Evolutionary conservation across 2,113 vertebrate genomes (phyloP), one percentile per base, ranked within the genome.

Genomic region (Centropus bengalensis): DNA sequence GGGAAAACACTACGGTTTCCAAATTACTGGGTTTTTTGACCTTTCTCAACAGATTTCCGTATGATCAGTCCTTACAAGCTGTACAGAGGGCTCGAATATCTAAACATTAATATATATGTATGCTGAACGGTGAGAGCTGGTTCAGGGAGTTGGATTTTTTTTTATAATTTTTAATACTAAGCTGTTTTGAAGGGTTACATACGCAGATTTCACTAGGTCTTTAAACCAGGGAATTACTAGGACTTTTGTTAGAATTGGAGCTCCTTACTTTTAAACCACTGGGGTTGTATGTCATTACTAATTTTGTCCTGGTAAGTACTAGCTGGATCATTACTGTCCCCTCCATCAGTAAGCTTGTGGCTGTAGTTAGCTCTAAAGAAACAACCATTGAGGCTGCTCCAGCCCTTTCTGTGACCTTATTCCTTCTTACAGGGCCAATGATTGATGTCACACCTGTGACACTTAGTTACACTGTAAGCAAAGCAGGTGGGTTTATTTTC

Each of bases 221-320:
- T 92, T 93, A 95, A 93, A 86, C 24, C 73, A 64, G 89, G 36
- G 79, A 52, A 91, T 95, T 95, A 95, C 82, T 47, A 68, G 85
- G 80, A 86, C 79, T 94, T 95, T 24, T 82, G 73, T 70, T 84
- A 51, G 82, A 93, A 77, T 73, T 62, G 79, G 85, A 92, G 75
- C 68, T 90, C 85, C 42, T 89, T 92, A 32, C 66, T 92, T 89
- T 89, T 93, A 96, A 94, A 91, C 58, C 78, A 60, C 30, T 38
- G 70, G 60, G 55, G 85, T 86, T 87, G 73, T 78, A 7, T 81
- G 74, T 86, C 60, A 64, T 73, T 88, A 94, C 91, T 73, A 66
- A 94, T 94, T 91, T 93, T 89, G 85, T 88, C 80, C 74, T 60
- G 51, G 38, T 93, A 94, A 91, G 74, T 36, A 81, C 66, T 91